Conservation (phyloP, 2,888 invertebrate species). For the Synergus umbraculus region DNA sequence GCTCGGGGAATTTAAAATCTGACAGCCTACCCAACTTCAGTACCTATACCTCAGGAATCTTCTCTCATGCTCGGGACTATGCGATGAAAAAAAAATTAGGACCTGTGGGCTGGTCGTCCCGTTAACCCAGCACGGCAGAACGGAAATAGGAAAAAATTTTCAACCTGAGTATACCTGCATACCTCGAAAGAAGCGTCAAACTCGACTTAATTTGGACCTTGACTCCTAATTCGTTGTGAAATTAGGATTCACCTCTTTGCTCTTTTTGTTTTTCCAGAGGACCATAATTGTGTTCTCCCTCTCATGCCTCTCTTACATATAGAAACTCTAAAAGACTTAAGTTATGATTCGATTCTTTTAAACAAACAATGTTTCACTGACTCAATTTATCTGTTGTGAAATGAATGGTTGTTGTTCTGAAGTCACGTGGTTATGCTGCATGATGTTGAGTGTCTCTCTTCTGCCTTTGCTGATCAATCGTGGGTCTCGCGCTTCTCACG, state of each 20-base stretch:
- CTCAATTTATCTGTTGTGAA: background rate
- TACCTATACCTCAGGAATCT: slow-evolving; percentile 36
- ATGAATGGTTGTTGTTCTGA: slow-evolving; percentile 8
- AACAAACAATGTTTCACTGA: slow-evolving; percentile 11
- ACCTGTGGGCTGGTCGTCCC: slow-evolving; percentile 4
- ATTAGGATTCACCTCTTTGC: slow-evolving; percentile 31
- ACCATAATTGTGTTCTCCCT: background rate
- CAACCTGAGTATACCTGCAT: slow-evolving; percentile 29
- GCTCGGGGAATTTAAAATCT: slow-evolving; percentile 65
- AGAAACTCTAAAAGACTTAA: background rate
- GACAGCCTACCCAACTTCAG: slow-evolving; percentile 52
- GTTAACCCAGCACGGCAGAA: slow-evolving; percentile 28
- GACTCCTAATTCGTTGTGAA: slow-evolving; percentile 31
- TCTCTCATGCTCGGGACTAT: background rate
- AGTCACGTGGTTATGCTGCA: slow-evolving; percentile 11
- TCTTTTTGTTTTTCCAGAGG: background rate
- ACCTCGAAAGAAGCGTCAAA: slow-evolving; percentile 7
- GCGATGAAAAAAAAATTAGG: slow-evolving; percentile 16
- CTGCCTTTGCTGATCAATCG: slow-evolving; percentile 29
- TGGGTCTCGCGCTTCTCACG: slow-evolving; percentile 67
- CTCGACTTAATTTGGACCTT: slow-evolving; percentile 3
- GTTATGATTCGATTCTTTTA: background rate
- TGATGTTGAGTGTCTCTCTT: slow-evolving; percentile 18
- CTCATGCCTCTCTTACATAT: background rate
- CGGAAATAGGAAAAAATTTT: slow-evolving; percentile 29